Base-by-base conservation (phyloP, 2,113 vertebrate species). In the Dascyllus trimaculatus region DNA sequence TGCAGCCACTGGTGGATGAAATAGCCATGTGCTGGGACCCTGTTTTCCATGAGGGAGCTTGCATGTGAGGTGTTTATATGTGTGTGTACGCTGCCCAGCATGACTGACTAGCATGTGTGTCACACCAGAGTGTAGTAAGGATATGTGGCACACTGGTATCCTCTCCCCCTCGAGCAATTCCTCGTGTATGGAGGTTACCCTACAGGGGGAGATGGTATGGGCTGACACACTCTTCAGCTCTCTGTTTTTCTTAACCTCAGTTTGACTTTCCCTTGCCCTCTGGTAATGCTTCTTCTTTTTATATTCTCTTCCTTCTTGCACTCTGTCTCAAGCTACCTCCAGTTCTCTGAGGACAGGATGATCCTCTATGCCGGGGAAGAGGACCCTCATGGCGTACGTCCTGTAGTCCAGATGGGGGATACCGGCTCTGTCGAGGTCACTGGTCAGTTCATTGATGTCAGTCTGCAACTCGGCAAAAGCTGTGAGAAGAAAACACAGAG, bases 391-490 rank as follows among this genome's bases (percentile, higher is more conserved):
- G 64, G 98, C 97, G 0, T 99, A 99, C 0, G 97, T 98, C 53
- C 97, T 95, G 52, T 99, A 99, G 93, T 99, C 98, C 61, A 99
- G 94, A 90, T 99, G 96, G 0, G 98, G 98, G 89, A 99, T 99
- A 1, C 98, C 98, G 0, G 98, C 96, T 65, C 98, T 95, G 92
- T 99, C 98, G 86, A 99, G 93, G 93, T 99, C 98, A 0, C 98
- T 99, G 87, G 98, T 99, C 78, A 99, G 91, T 90, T 99, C 98
- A 6, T 99, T 99, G 92, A 99, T 99, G 90, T 99, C 98, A 0
- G 98, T 99, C 93, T 99, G 98, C 69, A 99, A 95, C 93, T 99
- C 98, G 0, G 98, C 98, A 84, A 99, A 99, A 13, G 98, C 98
- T 99, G 61, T 26, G 19, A 77, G 11, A 56, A 48, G 24, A 71